These are phyloP conservation scores for Marronus borbonicus DNA, from an alignment of 2,888 invertebrate species.

Conservation along the genomic window DNA sequence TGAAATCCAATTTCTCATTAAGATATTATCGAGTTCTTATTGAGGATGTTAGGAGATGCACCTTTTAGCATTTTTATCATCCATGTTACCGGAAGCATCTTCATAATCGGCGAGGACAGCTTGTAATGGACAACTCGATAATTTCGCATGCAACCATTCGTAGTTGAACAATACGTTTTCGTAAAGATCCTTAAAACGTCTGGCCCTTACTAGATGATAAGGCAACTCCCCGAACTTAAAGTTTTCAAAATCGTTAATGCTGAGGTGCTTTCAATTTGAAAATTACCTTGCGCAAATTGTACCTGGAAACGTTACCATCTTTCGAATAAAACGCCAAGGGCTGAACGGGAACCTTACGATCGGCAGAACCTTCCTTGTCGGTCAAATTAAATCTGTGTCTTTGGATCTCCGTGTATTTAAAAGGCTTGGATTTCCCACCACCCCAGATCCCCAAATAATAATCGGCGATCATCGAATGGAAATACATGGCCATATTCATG, in stretches of 20 bases:
- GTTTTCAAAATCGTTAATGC: neutral
- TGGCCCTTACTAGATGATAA: conserved; percentile 92
- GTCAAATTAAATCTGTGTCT: conserved; percentile 90
- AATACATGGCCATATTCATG: conserved; percentile 96
- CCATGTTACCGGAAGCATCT: conserved; percentile 88
- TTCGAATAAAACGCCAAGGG: conserved; percentile 93
- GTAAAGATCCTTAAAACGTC: conserved; percentile 91
- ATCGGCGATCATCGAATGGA: conserved; percentile 98
- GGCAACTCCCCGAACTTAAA: conserved; percentile 93
- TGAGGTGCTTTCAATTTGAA: conserved; percentile 1
- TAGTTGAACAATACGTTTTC: conserved; percentile 96
- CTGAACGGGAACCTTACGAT: conserved; percentile 95
- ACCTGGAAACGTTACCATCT: conserved; percentile 90
- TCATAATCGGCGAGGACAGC: conserved; percentile 96
- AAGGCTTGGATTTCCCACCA: conserved; percentile 94
- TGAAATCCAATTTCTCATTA: conserved; percentile 64
- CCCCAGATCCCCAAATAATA: conserved; percentile 99
- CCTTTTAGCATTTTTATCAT: conserved; percentile 87
- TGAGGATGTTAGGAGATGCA: conserved; percentile 60
- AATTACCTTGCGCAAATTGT: conserved; percentile 92
- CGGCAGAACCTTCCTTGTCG: conserved; percentile 91
- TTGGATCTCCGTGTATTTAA: conserved; percentile 97
- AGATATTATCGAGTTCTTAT: neutral
- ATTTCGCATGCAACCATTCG: conserved; percentile 96
- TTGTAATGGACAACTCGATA: conserved; percentile 95